Base-by-base conservation (phyloP, 2,888 invertebrate species). In the Seladonia tumulorum region DNA sequence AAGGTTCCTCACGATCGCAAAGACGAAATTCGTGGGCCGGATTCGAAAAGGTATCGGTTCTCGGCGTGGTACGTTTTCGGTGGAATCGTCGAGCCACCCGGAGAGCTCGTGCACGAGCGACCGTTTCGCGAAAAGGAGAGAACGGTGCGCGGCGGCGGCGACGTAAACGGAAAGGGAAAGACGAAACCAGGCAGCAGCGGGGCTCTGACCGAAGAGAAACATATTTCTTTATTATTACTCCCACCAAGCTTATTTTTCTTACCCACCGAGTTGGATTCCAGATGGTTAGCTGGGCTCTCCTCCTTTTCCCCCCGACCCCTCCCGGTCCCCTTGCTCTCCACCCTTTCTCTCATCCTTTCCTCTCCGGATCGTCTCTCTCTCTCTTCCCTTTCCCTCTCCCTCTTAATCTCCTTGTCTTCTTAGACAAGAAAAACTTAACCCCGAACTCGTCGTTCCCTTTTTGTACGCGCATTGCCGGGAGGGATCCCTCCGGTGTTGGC, bases 141-240 rank as follows among this genome's bases (percentile, higher is more conserved):
- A 53, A 70, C 73, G 39, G 39, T 8, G 16, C 25, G 39, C 35
- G 22, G n/a, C 10, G 66, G 66, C 18, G 39, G 39, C 29, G 71
- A 74, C 66, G 76, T 71, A 79, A 81, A 42, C 70, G 68, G 75
- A 73, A 77, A 83, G 78, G 75, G 71, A 76, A 79, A 63, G 85
- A 79, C 73, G 83, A 72, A 79, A 85, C 73, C 79, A 78, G 82
- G 71, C 77, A 73, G 71, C 77, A 72, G 89, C 57, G 83, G 88
- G 88, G 89, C 88, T 87, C 92, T 91, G 92, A 92, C 93, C 91
- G 94, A 93, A 93, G 93, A 94, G 94, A 94, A 94, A 94, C 94
- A 94, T 94, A 94, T 94, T 94, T 94, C 94, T 94, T 94, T 94
- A 94, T 94, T 94, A 94, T 94, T 95, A 94, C 94, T 94, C 93